Evolutionary conservation across 2,113 vertebrate genomes (phyloP).

Genomic region (Falcunculus frontatus): DNA sequence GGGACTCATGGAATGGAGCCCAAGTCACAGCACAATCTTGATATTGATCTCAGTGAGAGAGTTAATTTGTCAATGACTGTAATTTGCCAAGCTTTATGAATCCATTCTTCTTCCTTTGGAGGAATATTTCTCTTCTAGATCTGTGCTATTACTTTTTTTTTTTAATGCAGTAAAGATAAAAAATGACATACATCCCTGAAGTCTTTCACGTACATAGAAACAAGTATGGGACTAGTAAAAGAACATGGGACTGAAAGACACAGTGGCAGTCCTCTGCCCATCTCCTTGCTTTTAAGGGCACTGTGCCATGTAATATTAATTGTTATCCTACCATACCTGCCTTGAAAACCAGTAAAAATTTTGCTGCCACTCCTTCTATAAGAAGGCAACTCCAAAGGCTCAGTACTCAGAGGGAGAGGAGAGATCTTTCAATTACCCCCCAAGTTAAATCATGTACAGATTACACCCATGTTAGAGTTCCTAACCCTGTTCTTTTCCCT

Average conservation of each 20-base stretch:
- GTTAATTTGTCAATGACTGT: slow-evolving; percentile 66
- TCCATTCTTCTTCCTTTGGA: slow-evolving; percentile 57
- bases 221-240: background rate
- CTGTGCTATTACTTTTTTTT: slow-evolving; percentile 17
- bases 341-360: background rate
- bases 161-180: slow-evolving; percentile 22
- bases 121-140: slow-evolving; percentile 43
- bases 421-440: background rate
- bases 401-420: background rate
- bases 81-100: slow-evolving; percentile 65
- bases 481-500: background rate
- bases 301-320: background rate
- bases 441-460: background rate
- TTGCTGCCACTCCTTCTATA: background rate
- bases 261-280: background rate
- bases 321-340: background rate
- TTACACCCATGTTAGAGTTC: background rate
- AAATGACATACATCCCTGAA: slow-evolving; percentile 18
- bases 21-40: slow-evolving; percentile 37
- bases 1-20: slow-evolving; percentile 24
- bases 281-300: background rate
- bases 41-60: slow-evolving; percentile 46
- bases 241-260: background rate
- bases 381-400: background rate
- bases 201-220: background rate